Percentiles rank a stretch among this genome's conserved stretches.
phyloP scores from a whole-genome alignment of 2,797 vertebrate species.

The Centropyge bicolor region DNA sequence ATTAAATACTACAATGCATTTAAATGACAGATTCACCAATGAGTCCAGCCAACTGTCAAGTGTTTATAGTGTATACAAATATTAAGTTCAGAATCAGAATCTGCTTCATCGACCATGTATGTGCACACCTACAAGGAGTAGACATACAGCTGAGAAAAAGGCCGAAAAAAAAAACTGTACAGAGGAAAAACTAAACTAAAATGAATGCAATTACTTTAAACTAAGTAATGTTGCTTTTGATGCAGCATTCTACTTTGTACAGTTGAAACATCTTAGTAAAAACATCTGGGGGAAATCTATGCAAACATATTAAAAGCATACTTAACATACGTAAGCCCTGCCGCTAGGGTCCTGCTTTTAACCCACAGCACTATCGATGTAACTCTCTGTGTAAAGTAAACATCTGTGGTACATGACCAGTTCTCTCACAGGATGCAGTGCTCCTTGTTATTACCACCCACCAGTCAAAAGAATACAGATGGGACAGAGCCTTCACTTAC shows the following conservation, averaged over 20 bases:
- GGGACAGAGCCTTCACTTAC: conserved; percentile 33
- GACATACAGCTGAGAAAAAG: no score
- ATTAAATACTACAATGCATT: neutral
- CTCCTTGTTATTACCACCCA: conserved; percentile 46
- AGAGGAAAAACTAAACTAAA: neutral
- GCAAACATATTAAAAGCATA: neutral
- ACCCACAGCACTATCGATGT: neutral
- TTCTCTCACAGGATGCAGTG: conserved; percentile 21
- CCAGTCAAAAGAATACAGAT: conserved; percentile 26
- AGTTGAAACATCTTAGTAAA: neutral
- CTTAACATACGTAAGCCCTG: neutral
- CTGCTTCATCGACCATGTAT: no score
- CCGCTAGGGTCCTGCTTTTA: neutral
- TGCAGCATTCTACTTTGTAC: neutral
- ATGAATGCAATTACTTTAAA: no score
- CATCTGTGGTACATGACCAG: conserved; percentile 1
- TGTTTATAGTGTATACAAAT: neutral
- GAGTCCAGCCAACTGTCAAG: neutral
- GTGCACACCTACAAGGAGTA: no score
- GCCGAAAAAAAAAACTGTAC: no score
- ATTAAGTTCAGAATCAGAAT: no score
- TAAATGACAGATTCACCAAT: neutral
- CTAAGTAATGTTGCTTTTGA: neutral
- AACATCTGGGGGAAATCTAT: neutral
- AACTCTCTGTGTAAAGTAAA: conserved; percentile 15